Evolutionary conservation across 1,140 invertebrate genomes (phyloP).

Genomic region (Metopolophium dirhodum): DNA sequence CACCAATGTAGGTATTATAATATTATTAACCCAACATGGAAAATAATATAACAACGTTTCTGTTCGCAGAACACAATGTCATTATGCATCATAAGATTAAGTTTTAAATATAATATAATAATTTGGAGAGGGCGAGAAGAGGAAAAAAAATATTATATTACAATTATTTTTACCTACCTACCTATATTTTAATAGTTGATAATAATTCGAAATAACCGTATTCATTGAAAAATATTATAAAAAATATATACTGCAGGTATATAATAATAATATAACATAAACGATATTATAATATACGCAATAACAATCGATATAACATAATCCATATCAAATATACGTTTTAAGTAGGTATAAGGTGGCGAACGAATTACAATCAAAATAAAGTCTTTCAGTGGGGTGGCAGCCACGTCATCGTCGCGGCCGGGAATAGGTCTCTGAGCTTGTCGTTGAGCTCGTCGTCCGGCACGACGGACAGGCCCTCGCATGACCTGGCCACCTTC

Average conservation of each 20-base stretch:
- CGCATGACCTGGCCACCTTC: conserved; percentile 45
- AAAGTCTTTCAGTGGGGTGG: conserved; percentile 51
- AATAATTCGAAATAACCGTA: background rate
- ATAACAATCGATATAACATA: background rate
- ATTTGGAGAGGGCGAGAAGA: background rate
- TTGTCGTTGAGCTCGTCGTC: conserved; percentile 58
- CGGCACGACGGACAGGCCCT: conserved; percentile 33
- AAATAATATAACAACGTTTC: background rate
- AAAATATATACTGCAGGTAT: background rate
- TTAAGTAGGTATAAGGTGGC: background rate
- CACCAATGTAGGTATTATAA: background rate
- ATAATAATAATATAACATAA: background rate
- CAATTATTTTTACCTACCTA: background rate
- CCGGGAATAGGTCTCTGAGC: conserved; percentile 58
- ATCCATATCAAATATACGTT: background rate
- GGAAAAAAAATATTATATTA: background rate
- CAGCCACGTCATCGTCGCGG: conserved; percentile 58
- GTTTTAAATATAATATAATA: background rate
- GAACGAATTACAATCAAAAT: background rate
- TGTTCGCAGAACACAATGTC: background rate
- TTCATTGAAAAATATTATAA: background rate
- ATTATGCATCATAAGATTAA: background rate
- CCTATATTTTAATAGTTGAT: background rate
- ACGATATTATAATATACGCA: background rate
- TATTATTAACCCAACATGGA: background rate